A percentile compares a stretch with the other conserved stretches of the same genome.
Conservation (phyloP, 2,888 invertebrate genomes). For the Sepiola atlantica region DNA sequence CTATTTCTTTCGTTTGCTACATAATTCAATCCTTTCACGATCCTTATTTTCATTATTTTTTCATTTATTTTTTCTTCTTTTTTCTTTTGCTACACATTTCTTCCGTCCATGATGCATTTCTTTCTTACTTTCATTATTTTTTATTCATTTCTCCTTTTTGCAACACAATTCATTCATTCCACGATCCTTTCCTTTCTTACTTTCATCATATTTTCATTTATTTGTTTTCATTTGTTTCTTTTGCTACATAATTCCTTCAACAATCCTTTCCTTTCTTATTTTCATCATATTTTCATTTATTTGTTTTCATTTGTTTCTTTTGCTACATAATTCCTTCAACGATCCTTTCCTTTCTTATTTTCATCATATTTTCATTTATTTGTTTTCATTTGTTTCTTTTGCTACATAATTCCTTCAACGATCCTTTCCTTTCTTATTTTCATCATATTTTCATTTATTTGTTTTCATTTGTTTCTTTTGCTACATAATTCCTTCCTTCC, state of each 20-base stretch:
- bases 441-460: not conserved
- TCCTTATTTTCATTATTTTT: too few species aligned
- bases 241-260: too few species aligned
- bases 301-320: not conserved
- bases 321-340: not conserved
- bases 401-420: not conserved
- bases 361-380: not conserved
- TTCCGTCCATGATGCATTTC: not conserved
- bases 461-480: not conserved
- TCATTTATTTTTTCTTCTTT: too few species aligned
- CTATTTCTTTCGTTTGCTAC: too few species aligned
- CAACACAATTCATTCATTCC: not conserved
- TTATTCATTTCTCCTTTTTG: not conserved
- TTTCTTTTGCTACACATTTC: too few species aligned
- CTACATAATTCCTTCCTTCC: not conserved
- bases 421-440: not conserved
- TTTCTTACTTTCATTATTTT: too few species aligned
- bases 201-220: not conserved
- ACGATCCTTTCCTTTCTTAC: not conserved
- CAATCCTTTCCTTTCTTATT: not conserved
- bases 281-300: not conserved
- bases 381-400: not conserved
- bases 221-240: not conserved
- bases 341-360: not conserved
- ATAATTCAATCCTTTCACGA: too few species aligned